A percentile compares a stretch with the other conserved stretches of the same genome.
phyloP scores from a whole-genome alignment of 2,888 invertebrate species.

The Fragum fragum region DNA sequence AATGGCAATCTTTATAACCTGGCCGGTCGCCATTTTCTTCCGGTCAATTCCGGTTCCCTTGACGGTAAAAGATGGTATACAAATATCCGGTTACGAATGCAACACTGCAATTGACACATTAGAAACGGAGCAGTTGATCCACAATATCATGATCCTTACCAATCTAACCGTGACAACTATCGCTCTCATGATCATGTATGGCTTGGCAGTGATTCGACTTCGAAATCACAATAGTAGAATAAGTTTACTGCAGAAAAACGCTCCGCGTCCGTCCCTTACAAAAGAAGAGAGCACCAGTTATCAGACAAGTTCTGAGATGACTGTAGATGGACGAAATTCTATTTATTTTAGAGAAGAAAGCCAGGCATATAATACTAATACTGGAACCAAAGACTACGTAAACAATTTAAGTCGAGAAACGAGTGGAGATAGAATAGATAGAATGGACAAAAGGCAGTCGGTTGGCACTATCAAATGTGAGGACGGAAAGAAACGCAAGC shows the following conservation, averaged over 20 bases:
- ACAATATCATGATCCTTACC: slow-evolving; percentile 9
- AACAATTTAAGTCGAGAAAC: neutral
- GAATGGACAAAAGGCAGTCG: neutral
- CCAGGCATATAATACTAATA: neutral
- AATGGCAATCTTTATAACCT: neutral
- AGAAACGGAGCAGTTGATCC: slow-evolving; percentile 1
- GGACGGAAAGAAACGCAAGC: neutral
- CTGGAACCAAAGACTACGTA: neutral
- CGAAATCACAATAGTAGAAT: slow-evolving; percentile 7
- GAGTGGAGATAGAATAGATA: neutral
- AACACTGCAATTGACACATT: slow-evolving; percentile 10
- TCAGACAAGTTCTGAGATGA: neutral
- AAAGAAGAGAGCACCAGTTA: neutral
- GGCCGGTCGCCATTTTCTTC: slow-evolving; percentile 6
- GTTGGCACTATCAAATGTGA: neutral
- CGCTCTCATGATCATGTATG: slow-evolving; percentile 1
- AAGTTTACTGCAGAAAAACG: neutral
- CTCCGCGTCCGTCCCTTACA: neutral
- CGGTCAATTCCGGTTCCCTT: slow-evolving; percentile 11
- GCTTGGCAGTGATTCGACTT: neutral
- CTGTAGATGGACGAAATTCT: neutral
- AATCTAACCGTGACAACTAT: neutral
- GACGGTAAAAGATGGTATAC: neutral
- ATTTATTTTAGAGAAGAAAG: slow-evolving; percentile 1
- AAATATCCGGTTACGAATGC: slow-evolving; percentile 17